Conservation (phyloP, 2,797 vertebrate species). For the Hylomyscus alleni region DNA sequence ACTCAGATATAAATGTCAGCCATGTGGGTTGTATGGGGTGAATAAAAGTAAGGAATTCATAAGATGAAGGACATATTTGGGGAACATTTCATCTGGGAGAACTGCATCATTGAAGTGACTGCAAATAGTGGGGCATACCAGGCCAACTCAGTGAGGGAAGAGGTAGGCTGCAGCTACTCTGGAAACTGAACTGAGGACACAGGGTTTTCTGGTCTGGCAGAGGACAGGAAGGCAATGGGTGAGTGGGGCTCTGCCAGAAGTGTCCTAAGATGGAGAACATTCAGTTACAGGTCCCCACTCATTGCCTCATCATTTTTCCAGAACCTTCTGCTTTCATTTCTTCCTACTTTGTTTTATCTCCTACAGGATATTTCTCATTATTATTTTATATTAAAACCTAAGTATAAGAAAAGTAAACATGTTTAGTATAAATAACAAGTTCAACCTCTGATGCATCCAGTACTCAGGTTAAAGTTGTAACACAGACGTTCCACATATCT, state of each 20-base stretch:
- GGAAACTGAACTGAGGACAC: background rate
- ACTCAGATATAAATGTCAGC: background rate
- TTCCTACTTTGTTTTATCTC: background rate
- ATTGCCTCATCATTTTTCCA: background rate
- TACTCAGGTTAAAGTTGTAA: background rate
- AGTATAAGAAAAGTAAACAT: background rate
- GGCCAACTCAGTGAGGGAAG: background rate
- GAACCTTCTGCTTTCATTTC: background rate
- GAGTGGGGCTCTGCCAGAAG: background rate
- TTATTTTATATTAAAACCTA: background rate
- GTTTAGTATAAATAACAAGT: background rate
- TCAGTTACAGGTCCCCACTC: background rate
- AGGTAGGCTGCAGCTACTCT: background rate
- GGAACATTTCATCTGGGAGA: background rate
- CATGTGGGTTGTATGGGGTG: background rate
- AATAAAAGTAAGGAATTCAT: background rate
- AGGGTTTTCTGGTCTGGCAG: background rate
- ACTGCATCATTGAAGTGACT: background rate
- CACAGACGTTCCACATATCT: background rate
- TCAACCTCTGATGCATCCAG: background rate
- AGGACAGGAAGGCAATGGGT: background rate
- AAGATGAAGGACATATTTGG: background rate
- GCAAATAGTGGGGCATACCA: background rate
- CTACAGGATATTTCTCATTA: background rate
- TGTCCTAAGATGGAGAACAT: background rate